A percentile compares a stretch with the other conserved stretches of the same genome.
phyloP scores from a whole-genome alignment of 2,113 vertebrate genomes.

The Perca schrenkii region DNA sequence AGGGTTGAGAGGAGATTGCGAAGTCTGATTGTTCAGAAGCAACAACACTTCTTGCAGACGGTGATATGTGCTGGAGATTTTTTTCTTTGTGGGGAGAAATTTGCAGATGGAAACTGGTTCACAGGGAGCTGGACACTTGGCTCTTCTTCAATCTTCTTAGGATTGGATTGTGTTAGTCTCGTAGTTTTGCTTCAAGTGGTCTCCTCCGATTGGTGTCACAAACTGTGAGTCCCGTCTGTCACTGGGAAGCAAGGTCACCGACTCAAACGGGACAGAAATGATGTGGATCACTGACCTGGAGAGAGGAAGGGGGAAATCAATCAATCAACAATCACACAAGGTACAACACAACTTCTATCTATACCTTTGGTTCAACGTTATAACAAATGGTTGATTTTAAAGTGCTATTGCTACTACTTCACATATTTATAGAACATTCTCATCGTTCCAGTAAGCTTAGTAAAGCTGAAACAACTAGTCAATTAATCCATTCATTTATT shows the following conservation, averaged over 20 bases:
- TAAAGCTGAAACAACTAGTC: background rate
- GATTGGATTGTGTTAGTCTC: constrained; percentile 88
- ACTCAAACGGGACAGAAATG: constrained; percentile 89
- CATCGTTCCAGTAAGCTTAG: background rate
- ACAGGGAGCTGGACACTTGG: constrained; percentile 74
- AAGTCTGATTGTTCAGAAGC: constrained; percentile 99
- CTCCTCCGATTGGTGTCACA: constrained; percentile 90
- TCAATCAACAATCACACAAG: background rate
- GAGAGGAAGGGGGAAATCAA: constrained; percentile 30
- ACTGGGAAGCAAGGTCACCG: constrained; percentile 92
- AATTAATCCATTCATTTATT: background rate
- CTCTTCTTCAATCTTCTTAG: constrained; percentile 87
- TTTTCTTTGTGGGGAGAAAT: constrained; percentile 83
- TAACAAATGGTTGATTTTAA: background rate
- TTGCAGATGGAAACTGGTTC: constrained; percentile 88
- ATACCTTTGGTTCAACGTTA: background rate
- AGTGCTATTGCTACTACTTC: background rate
- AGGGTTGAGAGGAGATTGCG: constrained; percentile 89
- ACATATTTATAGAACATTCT: background rate
- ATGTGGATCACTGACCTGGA: constrained; percentile 85
- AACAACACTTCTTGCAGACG: constrained; percentile 90
- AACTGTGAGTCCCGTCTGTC: constrained; percentile 92
- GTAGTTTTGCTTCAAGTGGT: constrained; percentile 93
- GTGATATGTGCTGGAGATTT: constrained; percentile 87
- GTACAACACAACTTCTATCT: background rate